Conservation (phyloP, 1,140 invertebrate genomes). For the Marisa cornuarietis region DNA sequence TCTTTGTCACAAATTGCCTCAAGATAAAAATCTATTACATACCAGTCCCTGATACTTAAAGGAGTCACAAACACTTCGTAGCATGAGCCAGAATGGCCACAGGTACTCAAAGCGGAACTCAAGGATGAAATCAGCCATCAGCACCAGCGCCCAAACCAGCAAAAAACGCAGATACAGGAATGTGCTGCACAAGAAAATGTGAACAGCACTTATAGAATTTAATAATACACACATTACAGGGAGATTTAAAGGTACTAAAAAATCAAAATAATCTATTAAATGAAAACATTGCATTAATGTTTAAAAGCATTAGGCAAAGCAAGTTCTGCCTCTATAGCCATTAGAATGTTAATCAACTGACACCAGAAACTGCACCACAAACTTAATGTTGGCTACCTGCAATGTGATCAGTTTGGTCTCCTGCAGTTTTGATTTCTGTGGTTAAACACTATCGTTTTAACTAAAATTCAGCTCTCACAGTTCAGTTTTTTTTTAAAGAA, state of each 20-base stretch:
- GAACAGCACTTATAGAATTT: neutral
- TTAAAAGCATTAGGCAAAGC: neutral
- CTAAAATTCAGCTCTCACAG: too few species aligned
- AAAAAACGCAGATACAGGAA: constrained; percentile 96
- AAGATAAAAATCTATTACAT: constrained; percentile 67
- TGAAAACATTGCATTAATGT: neutral
- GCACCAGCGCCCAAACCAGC: constrained; percentile 92
- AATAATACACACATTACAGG: too few species aligned
- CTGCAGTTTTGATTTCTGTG: too few species aligned
- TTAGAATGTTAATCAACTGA: neutral
- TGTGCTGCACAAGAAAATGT: constrained; percentile 74
- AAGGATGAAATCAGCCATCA: constrained; percentile 95
- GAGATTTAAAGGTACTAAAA: too few species aligned
- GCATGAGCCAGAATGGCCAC: constrained; percentile 97
- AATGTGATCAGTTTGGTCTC: too few species aligned
- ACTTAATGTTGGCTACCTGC: too few species aligned
- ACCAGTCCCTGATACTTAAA: constrained; percentile 99
- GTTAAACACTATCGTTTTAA: too few species aligned
- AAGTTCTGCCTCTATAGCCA: neutral
- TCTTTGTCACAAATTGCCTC: neutral
- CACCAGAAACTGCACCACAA: too few species aligned
- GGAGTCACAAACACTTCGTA: constrained; percentile 96
- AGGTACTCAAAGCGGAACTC: constrained; percentile 99
- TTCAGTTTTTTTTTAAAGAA: too few species aligned
- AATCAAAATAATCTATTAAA: too few species aligned